phyloP scores from a whole-genome alignment of 2,888 invertebrate species.

The Cantharis rufa region DNA sequence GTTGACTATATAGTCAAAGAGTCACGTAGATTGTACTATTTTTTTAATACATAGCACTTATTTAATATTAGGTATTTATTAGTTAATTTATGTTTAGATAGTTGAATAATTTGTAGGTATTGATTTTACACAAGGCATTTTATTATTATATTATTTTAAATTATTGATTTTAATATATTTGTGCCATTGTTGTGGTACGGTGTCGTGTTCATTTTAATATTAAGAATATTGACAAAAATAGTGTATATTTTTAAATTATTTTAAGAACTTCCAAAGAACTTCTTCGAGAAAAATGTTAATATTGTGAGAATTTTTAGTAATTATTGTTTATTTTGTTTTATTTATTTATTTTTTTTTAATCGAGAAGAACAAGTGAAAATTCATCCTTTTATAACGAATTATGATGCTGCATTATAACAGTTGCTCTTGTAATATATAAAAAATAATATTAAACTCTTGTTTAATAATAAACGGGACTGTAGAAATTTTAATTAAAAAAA shows the following conservation, averaged over 20 bases:
- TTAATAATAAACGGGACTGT: neutral
- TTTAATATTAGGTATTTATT: slow-evolving; percentile 43
- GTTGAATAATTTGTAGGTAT: slow-evolving; percentile 32
- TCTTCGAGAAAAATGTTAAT: neutral
- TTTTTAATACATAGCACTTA: slow-evolving; percentile 22
- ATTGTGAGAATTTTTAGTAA: neutral
- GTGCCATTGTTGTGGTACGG: slow-evolving; percentile 9
- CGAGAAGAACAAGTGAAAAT: neutral
- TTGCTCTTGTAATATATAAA: slow-evolving; percentile 4
- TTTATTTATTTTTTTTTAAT: neutral
- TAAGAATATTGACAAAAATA: slow-evolving; percentile 18
- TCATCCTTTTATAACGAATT: slow-evolving; percentile 8
- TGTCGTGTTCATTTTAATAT: slow-evolving; percentile 24
- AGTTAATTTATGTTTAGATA: slow-evolving; percentile 47
- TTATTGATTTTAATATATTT: slow-evolving; percentile 25
- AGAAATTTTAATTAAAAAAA: neutral
- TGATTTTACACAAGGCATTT: slow-evolving; percentile 28
- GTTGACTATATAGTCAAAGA: slow-evolving; percentile 28
- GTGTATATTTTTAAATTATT: slow-evolving; percentile 15
- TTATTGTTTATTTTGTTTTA: neutral
- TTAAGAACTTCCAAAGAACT: slow-evolving; percentile 5
- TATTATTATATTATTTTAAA: slow-evolving; percentile 20
- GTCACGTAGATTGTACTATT: slow-evolving; percentile 35
- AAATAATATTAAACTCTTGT: neutral
- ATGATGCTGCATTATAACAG: slow-evolving; percentile 18